Base-by-base conservation (phyloP, 2,888 invertebrate genomes). In the Dimorphilus gyrociliatus region DNA sequence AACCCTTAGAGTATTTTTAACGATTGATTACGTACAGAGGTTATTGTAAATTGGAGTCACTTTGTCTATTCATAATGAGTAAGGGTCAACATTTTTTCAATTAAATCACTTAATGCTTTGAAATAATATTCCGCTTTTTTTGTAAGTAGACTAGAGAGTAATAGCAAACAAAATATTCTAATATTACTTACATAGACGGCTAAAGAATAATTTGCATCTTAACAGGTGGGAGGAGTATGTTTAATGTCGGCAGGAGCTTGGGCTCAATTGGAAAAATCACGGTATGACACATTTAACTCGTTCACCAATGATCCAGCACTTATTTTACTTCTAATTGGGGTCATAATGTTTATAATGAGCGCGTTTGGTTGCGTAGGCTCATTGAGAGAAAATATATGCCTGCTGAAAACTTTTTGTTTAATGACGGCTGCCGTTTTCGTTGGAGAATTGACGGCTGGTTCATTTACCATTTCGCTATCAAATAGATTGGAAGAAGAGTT, bases 351-450 rank as follows among this genome's bases (percentile, higher is more conserved):
- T 25, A 17, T 40, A 21, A 40, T 42, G 37, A 44, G 45, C 29
- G 30, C 40, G 19, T 38, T 44, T 16, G 46, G 44, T 6, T 48
- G 48, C 19, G 18, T 45, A 2, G 47, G 42, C 2, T 36, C 46
- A 8, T 33, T 46, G 8, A 32, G 43, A 19, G 41, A 44, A 32
- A 42, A 43, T 27, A 25, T 46, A 27, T 36, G 36, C 21, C 35
- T 45, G 2, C 41, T 47, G n/a, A 38, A 42, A 32, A 30, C 32
- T 14, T 46, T 47, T 16, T 34, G 45, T 36, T 8, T 24, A n/a
- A n/a, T n/a, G n/a, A n/a, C n/a, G 8, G 8, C 25, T 12, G 7
- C 23, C 16, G 37, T 41, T 24, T 40, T 44, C 33, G 25, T 41
- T 19, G 25, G 37, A 13, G 41, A 44, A 21, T 13, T 44, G 28